Conservation (phyloP, 1,140 invertebrate species). For the Gonatopus flavifemur region DNA sequence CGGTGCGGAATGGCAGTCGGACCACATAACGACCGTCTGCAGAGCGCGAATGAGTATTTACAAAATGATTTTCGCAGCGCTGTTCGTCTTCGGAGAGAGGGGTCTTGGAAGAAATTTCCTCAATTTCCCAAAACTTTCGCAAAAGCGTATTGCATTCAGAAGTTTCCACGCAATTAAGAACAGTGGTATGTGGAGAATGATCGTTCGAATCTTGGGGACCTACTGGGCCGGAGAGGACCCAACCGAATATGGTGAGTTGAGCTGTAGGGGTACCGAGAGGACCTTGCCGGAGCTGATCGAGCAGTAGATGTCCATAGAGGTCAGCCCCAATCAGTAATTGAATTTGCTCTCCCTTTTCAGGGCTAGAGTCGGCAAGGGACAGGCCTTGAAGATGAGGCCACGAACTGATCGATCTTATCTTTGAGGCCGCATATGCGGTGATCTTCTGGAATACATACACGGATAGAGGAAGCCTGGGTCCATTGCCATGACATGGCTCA, state of each 20-base stretch:
- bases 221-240: constrained; percentile 1
- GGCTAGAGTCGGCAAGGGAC: constrained; percentile 15
- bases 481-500: neutral
- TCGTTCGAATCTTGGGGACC: neutral
- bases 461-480: neutral
- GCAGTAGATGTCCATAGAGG: constrained; percentile 9
- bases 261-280: too few species aligned
- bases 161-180: constrained; percentile 4
- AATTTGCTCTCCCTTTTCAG: constrained; percentile 5
- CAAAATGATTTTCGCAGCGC: neutral
- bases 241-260: too few species aligned
- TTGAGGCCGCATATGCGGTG: constrained; percentile 5
- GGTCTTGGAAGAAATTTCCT: constrained; percentile 19
- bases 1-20: constrained; percentile 2
- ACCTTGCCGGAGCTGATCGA: constrained; percentile 8
- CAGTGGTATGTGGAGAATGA: too few species aligned
- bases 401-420: neutral
- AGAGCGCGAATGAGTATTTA: neutral
- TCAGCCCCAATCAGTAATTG: constrained; percentile 18
- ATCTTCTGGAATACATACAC: constrained; percentile 13
- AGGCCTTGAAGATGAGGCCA: constrained; percentile 17
- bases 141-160: constrained; percentile 6
- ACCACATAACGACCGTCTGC: constrained; percentile 6
- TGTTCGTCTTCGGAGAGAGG: constrained; percentile 1
- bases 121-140: constrained; percentile 35